phyloP scores from a whole-genome alignment of 2,888 invertebrate species.

The Byasa hedistus region DNA sequence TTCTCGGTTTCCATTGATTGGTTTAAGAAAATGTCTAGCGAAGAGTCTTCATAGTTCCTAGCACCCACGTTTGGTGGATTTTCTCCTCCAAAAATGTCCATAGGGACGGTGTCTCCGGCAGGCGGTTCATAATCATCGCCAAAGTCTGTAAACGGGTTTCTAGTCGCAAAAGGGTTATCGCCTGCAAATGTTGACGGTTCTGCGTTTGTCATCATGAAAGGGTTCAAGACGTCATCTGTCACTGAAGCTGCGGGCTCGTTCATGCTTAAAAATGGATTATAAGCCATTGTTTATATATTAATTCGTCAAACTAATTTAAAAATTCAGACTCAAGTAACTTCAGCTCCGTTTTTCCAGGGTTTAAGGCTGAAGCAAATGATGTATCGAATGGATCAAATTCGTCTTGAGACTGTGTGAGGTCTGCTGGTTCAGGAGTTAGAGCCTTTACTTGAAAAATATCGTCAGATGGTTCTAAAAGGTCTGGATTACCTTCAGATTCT shows the following conservation, averaged over 20 bases:
- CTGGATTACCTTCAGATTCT: constrained; percentile 60
- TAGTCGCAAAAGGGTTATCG: constrained; percentile 87
- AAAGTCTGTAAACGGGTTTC: constrained; percentile 85
- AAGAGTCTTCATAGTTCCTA: constrained; percentile 54
- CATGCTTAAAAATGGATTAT: constrained; percentile 89
- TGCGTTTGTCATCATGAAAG: constrained; percentile 82
- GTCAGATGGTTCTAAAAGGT: constrained; percentile 74
- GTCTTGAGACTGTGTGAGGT: constrained; percentile 50
- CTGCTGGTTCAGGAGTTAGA: constrained; percentile 82
- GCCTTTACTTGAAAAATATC: constrained; percentile 84
- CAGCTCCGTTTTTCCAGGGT: constrained; percentile 88
- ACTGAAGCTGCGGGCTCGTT: constrained; percentile 81
- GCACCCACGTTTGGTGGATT: constrained; percentile 61
- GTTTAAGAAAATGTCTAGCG: constrained; percentile 48
- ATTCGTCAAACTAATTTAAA: constrained; percentile 43
- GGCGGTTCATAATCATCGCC: constrained; percentile 62
- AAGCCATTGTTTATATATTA: constrained; percentile 78
- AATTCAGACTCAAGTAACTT: constrained; percentile 89
- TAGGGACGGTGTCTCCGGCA: constrained; percentile 64
- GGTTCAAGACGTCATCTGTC: constrained; percentile 81
- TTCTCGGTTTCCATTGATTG: constrained; percentile 44
- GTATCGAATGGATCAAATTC: constrained; percentile 91
- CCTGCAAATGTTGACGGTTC: constrained; percentile 50
- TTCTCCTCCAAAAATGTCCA: constrained; percentile 64
- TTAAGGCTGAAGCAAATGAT: constrained; percentile 86